phyloP scores from a whole-genome alignment of 2,888 invertebrate genomes.

The Chrysotoxum bicinctum region DNA sequence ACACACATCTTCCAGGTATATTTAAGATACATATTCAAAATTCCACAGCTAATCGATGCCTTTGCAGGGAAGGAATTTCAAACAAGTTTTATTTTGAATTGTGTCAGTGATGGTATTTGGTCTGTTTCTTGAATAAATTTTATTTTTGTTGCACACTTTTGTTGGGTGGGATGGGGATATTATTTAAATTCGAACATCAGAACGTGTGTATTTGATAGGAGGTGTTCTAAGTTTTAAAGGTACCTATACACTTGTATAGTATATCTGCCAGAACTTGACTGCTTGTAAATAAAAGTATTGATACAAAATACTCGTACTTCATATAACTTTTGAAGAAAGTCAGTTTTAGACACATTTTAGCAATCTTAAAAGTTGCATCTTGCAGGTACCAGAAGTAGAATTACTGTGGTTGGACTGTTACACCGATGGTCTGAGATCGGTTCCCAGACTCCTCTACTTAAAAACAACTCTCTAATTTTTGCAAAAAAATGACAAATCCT shows the following conservation, averaged over 20 bases:
- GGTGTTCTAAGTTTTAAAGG: background rate
- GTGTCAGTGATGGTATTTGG: conserved; percentile 35
- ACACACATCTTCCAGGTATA: conserved; percentile 10
- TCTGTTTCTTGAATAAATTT: conserved; percentile 1
- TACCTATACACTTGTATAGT: background rate
- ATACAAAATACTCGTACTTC: too few relatives aligned
- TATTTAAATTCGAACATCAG: conserved; percentile 2
- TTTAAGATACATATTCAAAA: conserved; percentile 33
- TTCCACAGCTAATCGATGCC: conserved; percentile 64
- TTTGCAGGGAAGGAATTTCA: conserved; percentile 47
- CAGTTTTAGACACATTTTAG: too few relatives aligned
- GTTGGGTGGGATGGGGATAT: conserved; percentile 1
- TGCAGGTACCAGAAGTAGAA: too few relatives aligned
- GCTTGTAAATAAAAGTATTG: too few relatives aligned
- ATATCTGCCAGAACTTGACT: too few relatives aligned
- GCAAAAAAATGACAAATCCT: too few relatives aligned
- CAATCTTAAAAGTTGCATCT: too few relatives aligned
- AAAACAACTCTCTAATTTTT: too few relatives aligned
- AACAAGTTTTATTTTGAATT: conserved; percentile 59
- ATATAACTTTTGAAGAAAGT: too few relatives aligned
- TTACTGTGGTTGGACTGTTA: too few relatives aligned
- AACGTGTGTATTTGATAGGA: background rate
- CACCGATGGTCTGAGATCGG: too few relatives aligned
- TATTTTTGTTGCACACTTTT: conserved; percentile 22
- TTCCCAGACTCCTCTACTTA: too few relatives aligned